Base-by-base conservation (phyloP, 2,888 invertebrate species). In the Patella depressa region DNA sequence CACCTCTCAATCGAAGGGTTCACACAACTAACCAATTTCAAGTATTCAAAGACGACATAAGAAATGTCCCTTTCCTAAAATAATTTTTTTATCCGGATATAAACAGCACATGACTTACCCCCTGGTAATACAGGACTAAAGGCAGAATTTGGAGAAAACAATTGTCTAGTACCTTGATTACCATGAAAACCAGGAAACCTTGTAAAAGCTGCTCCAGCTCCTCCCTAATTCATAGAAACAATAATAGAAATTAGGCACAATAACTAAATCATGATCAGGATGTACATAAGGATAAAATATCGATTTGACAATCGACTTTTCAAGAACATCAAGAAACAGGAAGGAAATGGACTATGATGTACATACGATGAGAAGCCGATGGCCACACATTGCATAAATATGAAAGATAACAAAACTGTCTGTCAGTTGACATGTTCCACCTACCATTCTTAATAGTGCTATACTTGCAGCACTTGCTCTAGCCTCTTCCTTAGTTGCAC, bases 401-500 rank as follows among this genome's bases (percentile, higher is more conserved):
- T 29, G 34, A 73, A 55, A 78, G 15, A 15, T 69, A 19, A 59
- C 14, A 34, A 2, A 14, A 71, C 0, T 71, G 15, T 72, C 24
- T 53, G 3, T 14, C 53, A 17, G 12, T 73, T n/a, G 11, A n/a
- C 15, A 45, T 12, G 1, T 19, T 9, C n/a, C 17, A 83, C 88
- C 84, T 77, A 90, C 90, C 84, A 90, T 78, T 73, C 87, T 86
- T 72, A 88, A 80, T 19, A 91, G 80, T 2, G 89, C 88, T 45
- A 87, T 85, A 75, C 87, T 83, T 53, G 91, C 90, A 4, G 90
- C 90, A 79, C 87, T 87, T 76, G 91, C 89, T 34, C 88, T 85
- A 53, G 91, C 94, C 80, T 93, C 92, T 74, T 92, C 93, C 76
- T 91, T 91, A 53, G 89, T 92, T 4, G 83, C 73, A n/a, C 92